These are phyloP conservation scores for Eubasilissa splendida DNA, from an alignment of 2,888 invertebrate species.

Conservation along the genomic window DNA sequence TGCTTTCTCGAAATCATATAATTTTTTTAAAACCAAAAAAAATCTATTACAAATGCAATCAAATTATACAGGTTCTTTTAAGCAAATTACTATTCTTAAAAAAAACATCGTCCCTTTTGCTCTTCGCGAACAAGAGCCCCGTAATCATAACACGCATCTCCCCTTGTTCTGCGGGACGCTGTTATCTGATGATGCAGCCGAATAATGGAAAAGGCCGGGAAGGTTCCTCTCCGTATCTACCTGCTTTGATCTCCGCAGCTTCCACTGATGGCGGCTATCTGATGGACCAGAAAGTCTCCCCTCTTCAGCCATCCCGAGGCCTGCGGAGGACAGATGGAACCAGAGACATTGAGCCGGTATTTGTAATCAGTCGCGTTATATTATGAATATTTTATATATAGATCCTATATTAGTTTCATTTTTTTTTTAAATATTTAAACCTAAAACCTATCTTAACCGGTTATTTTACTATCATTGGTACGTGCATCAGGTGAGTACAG, in stretches of 20 bases:
- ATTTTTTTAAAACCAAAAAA: not conserved
- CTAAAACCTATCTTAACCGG: too few species aligned
- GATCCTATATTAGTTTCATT: too few species aligned
- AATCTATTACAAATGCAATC: not conserved
- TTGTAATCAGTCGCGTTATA: slow-evolving; percentile 11
- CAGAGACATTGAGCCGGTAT: not conserved
- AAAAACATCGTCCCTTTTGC: not conserved
- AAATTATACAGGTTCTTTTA: slow-evolving; percentile 12
- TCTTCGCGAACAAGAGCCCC: not conserved
- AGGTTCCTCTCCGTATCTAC: slow-evolving; percentile 25
- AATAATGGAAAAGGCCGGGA: slow-evolving; percentile 50
- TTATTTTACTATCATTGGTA: too few species aligned
- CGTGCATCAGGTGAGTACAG: too few species aligned
- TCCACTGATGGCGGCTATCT: slow-evolving; percentile 26
- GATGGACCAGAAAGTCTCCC: slow-evolving; percentile 29
- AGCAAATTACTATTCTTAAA: slow-evolving; percentile 11
- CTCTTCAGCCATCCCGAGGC: not conserved
- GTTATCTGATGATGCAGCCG: slow-evolving; percentile 54
- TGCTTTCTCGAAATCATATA: too few species aligned
- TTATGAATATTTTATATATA: not conserved
- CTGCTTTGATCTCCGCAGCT: slow-evolving; percentile 22
- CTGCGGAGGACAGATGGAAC: slow-evolving; percentile 12
- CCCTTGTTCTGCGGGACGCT: slow-evolving; percentile 50
- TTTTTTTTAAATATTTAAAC: too few species aligned
- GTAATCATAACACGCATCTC: slow-evolving; percentile 51